phyloP scores from a whole-genome alignment of 2,113 vertebrate genomes.

The Hucho hucho region DNA sequence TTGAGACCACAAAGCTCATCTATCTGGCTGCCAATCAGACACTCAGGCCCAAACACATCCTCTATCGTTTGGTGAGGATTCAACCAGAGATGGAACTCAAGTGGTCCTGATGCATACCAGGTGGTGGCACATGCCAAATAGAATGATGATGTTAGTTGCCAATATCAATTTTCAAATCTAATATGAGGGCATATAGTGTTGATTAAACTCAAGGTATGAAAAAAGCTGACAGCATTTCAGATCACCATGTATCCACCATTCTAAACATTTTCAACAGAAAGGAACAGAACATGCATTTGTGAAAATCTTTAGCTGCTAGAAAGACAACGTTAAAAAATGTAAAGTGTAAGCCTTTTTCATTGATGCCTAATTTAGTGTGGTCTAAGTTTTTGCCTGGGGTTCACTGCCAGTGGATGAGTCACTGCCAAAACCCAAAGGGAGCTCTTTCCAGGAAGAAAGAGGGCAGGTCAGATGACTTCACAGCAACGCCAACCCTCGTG shows the following conservation, averaged over 20 bases:
- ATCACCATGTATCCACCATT: background rate
- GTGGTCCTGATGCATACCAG: slow-evolving; percentile 55
- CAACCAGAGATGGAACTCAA: slow-evolving; percentile 43
- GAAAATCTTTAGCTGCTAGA: too few relatives aligned
- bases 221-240: background rate
- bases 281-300: too few relatives aligned
- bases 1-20: slow-evolving; percentile 54
- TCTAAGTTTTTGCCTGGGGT: background rate
- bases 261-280: too few relatives aligned
- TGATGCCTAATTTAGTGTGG: background rate
- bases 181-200: background rate
- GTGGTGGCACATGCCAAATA: slow-evolving; percentile 25
- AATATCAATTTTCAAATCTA: slow-evolving; percentile 24
- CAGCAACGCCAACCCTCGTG: slow-evolving; percentile 51
- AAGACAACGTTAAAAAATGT: too few relatives aligned
- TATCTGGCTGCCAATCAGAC: slow-evolving; percentile 46
- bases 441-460: slow-evolving; percentile 37
- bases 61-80: slow-evolving; percentile 48
- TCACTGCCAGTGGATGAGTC: background rate
- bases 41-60: slow-evolving; percentile 52
- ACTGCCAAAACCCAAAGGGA: background rate
- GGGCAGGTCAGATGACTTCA: slow-evolving; percentile 67
- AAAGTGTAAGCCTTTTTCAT: too few relatives aligned
- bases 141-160: slow-evolving; percentile 24
- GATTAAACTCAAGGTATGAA: background rate